Percentiles rank a stretch among this genome's conserved stretches.
These are phyloP conservation scores for Cathartes aura DNA, from an alignment of 2,113 vertebrate species.

Conservation along the genomic window DNA sequence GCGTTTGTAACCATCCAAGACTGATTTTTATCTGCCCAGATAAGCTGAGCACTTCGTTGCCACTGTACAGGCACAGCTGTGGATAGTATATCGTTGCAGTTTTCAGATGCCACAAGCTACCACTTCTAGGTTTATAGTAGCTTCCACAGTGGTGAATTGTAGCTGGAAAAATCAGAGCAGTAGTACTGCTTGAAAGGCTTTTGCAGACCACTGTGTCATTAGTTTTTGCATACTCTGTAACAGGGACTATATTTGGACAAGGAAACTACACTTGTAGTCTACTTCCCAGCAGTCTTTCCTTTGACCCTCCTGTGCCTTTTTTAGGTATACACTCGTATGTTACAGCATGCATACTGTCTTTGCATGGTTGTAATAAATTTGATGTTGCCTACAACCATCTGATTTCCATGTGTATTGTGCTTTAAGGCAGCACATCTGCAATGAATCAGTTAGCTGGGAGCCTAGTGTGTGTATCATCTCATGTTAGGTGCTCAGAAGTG, in stretches of 20 bases:
- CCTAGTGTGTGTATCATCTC: background rate
- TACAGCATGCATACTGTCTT: background rate
- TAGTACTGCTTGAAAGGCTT: background rate
- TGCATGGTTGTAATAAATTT: background rate
- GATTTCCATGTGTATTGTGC: background rate
- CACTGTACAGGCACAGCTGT: accelerated
- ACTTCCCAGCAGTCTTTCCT: background rate
- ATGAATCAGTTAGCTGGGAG: background rate
- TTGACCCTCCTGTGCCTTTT: background rate
- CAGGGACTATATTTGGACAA: background rate
- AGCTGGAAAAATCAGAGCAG: background rate
- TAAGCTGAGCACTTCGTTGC: background rate
- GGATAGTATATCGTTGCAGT: too few species aligned
- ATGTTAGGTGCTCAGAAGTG: background rate
- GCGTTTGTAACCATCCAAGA: background rate
- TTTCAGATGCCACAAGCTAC: background rate
- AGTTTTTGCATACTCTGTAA: background rate
- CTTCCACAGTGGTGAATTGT: background rate
- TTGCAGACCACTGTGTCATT: background rate
- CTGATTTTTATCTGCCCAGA: background rate
- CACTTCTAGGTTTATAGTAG: background rate
- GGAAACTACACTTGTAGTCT: background rate
- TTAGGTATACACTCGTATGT: background rate
- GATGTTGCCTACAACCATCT: background rate
- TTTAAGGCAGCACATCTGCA: background rate